Conservation (phyloP, 2,888 invertebrate genomes). For the Eucera pruinosa region DNA sequence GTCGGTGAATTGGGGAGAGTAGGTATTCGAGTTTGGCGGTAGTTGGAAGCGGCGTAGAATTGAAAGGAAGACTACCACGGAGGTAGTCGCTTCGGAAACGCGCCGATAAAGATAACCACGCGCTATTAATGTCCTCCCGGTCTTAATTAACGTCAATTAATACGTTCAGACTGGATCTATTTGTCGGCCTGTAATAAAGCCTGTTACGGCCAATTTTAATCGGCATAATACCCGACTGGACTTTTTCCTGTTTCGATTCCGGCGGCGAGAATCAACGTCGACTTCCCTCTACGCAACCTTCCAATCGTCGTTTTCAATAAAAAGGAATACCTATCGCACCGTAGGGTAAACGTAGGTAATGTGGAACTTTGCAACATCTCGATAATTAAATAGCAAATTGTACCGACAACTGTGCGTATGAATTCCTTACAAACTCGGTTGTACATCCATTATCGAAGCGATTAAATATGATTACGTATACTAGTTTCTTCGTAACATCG, state of each 20-base stretch:
- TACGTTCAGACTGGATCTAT: conserved; percentile 53
- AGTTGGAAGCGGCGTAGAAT: not conserved
- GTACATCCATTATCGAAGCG: no score
- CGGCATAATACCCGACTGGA: conserved; percentile 36
- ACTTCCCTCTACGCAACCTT: not conserved
- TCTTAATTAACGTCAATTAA: conserved; percentile 70
- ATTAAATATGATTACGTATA: no score
- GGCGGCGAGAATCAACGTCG: not conserved
- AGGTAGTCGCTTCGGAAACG: conserved; percentile 44
- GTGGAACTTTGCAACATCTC: no score
- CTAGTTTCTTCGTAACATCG: no score
- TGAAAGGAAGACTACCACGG: not conserved
- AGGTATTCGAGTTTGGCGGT: not conserved
- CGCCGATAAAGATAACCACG: conserved; percentile 54
- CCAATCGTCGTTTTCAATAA: not conserved
- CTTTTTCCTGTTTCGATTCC: conserved; percentile 24
- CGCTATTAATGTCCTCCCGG: conserved; percentile 57
- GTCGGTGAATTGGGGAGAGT: not conserved
- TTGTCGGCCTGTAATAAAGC: conserved; percentile 53
- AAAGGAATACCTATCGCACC: not conserved
- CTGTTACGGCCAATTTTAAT: conserved; percentile 60
- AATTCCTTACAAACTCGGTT: no score
- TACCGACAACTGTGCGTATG: no score
- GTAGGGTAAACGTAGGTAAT: no score
- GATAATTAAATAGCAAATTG: no score